Base-by-base conservation (phyloP, 1,140 invertebrate species). In the Nephotettix cincticeps region DNA sequence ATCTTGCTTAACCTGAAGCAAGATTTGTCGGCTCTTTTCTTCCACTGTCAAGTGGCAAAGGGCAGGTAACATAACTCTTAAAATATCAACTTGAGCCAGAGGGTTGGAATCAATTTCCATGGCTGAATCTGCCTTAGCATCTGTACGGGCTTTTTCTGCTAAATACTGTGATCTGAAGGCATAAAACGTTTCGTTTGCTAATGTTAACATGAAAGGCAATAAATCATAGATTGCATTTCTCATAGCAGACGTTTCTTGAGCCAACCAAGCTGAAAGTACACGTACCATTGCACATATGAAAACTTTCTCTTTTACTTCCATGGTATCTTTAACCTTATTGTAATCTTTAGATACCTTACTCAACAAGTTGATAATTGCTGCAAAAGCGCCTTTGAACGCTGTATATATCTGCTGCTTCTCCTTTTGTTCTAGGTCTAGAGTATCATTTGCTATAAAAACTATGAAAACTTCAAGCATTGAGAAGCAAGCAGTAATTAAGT, bases 181-280 rank as follows among this genome's bases (percentile, higher is more conserved):
- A 78, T 92, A 88, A 80, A 94, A 94, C 0, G 91, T 91, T 75
- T 94, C 91, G 83, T 94, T 94, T 11, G 90, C 89, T 30, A 94
- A 77, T 28, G 88, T 86, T 43, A 95, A 83, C 72, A 94, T 88
- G 78, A 88, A 94, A 1, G 93, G 93, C 19, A 94, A 78, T 6
- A 94, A 79, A 25, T 88, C 85, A 77, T 93, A 93, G 30, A 96
- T 87, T 79, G 94, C 91, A 40, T 90, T 85, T 43, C 92, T 87
- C 87, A 95, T 91, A 9, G 94, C 92, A n/a, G 90, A 89, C 0
- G 94, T 94, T 83, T 97, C 95, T 83, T 96, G 93, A 1, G 93
- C 92, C 73, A 97, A 80, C 94, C 94, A 97, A 25, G 92, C 90
- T 36, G 92, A 89, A 32, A 97, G 78, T 25, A 95, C 91, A 75